Percentiles rank a stretch among this genome's conserved stretches.
Conservation (phyloP, 2,113 vertebrate species). For the Gallinago jamesoni region DNA sequence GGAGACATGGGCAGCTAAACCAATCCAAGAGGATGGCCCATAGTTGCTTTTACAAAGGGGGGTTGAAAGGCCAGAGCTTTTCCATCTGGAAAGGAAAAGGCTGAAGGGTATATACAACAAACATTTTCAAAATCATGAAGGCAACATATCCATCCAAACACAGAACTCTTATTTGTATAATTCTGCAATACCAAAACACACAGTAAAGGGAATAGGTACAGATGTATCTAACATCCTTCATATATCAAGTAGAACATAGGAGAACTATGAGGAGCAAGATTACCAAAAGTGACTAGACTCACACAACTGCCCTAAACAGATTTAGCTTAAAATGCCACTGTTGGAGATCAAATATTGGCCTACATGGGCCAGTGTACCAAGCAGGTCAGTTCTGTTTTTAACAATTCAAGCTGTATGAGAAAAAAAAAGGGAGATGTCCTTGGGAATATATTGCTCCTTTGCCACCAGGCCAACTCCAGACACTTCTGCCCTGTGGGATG, state of each 20-base stretch:
- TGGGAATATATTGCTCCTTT: background rate
- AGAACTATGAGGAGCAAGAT: background rate
- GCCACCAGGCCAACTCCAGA: background rate
- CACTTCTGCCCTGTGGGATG: background rate
- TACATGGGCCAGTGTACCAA: fast-evolving
- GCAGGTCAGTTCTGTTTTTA: background rate
- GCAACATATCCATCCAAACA: background rate
- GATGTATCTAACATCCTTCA: background rate
- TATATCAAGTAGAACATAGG: background rate
- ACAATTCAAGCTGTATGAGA: background rate
- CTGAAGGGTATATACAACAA: background rate
- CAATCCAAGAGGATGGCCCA: background rate
- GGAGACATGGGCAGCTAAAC: background rate
- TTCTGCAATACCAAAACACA: background rate
- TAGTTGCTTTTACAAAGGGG: background rate
- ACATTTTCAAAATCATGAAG: background rate
- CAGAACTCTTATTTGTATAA: background rate
- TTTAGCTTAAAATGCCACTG: background rate
- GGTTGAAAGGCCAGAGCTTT: background rate
- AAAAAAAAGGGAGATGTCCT: background rate
- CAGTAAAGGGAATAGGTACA: fast-evolving
- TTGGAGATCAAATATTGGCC: background rate
- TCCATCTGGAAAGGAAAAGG: background rate
- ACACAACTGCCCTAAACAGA: fast-evolving
- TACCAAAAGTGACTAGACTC: background rate